Evolutionary conservation across 2,888 invertebrate genomes (phyloP).

Genomic region (Seira musarum): DNA sequence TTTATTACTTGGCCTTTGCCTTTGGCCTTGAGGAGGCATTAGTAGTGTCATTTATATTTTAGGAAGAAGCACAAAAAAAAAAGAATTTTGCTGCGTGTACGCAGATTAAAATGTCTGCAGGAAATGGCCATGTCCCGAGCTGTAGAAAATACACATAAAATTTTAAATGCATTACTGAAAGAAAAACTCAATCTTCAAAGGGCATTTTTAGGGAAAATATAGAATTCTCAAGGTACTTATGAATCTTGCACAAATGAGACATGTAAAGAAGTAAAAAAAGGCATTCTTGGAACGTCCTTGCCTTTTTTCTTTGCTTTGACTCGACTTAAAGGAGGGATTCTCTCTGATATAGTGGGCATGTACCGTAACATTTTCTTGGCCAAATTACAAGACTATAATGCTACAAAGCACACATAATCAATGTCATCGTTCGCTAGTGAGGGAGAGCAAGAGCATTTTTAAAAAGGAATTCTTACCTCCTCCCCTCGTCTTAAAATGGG

Average conservation of each 20-base stretch:
- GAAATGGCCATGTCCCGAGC: no score
- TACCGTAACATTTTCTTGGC: slow-evolving; percentile 5
- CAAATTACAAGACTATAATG: slow-evolving; percentile 39
- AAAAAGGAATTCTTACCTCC: no score
- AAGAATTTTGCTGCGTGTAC: slow-evolving; percentile 8
- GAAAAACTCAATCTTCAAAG: slow-evolving; percentile 3
- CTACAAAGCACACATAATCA: slow-evolving; percentile 37
- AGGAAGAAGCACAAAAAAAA: not conserved
- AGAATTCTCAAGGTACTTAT: slow-evolving; percentile 51
- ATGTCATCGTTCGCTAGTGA: slow-evolving; percentile 26
- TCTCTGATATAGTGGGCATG: no score
- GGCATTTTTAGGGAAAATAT: no score
- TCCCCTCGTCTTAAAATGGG: no score
- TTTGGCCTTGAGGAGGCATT: slow-evolving; percentile 44
- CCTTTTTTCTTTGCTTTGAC: no score
- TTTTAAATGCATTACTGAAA: no score
- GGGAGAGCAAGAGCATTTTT: not conserved
- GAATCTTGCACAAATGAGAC: slow-evolving; percentile 34
- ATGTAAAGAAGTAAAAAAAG: slow-evolving; percentile 6
- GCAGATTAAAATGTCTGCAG: not conserved
- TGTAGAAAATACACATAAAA: no score
- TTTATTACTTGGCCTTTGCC: slow-evolving; percentile 46
- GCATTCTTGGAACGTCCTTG: no score
- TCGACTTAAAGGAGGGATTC: no score
- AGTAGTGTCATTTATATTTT: not conserved